phyloP scores from a whole-genome alignment of 2,888 invertebrate genomes.

The Troglohyphantes excavatus region DNA sequence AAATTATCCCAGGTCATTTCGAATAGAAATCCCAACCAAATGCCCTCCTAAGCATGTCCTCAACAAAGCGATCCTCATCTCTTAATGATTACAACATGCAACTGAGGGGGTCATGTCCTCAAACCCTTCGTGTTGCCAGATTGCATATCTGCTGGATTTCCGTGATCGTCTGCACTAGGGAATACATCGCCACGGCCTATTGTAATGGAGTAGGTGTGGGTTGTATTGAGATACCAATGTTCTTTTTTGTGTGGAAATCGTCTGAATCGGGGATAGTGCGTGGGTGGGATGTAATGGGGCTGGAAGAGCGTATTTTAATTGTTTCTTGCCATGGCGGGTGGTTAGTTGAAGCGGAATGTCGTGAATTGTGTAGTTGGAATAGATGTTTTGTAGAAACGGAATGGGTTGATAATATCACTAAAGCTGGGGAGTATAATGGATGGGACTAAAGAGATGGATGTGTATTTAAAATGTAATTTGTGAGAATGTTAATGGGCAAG shows the following conservation, averaged over 20 bases:
- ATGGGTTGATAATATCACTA: neutral
- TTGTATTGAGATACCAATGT: neutral
- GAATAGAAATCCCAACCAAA: neutral
- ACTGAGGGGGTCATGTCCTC: neutral
- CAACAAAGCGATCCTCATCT: neutral
- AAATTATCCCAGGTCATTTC: too few species aligned
- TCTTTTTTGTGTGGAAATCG: neutral
- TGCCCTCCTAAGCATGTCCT: neutral
- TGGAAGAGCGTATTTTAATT: neutral
- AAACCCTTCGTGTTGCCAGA: conserved; percentile 52
- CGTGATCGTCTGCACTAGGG: conserved; percentile 55
- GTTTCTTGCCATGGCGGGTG: neutral
- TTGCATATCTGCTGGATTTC: conserved; percentile 54
- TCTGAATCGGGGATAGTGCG: neutral
- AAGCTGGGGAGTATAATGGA: neutral
- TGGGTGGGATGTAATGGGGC: neutral
- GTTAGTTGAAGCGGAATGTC: neutral
- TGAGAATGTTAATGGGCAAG: neutral
- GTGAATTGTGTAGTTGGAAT: neutral
- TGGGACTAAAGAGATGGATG: neutral
- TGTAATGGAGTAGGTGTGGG: neutral
- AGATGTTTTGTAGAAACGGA: neutral
- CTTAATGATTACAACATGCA: conserved; percentile 11
- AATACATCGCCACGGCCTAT: conserved; percentile 36
- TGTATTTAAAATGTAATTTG: neutral